Conservation (phyloP, 2,888 invertebrate species). For the Drosophila peninsularis region DNA sequence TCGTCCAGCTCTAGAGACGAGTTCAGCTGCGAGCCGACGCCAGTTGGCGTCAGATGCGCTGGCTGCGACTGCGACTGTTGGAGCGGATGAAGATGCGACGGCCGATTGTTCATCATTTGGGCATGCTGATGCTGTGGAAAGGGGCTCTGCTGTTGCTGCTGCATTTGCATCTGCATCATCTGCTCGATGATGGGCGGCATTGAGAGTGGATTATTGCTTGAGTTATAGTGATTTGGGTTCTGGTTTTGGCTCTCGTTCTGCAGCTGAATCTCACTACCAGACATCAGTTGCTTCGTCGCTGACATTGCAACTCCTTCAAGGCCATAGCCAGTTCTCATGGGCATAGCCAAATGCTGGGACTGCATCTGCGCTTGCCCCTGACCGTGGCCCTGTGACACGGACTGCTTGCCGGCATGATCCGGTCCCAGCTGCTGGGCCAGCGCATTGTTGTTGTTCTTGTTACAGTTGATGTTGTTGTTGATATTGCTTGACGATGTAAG, state of each 20-base stretch:
- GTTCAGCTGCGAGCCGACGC: conserved; percentile 56
- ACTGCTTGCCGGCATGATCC: conserved; percentile 42
- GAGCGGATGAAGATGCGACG: conserved; percentile 41
- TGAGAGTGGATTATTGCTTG: conserved; percentile 76
- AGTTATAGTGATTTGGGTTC: conserved; percentile 71
- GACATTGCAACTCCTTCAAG: conserved; percentile 51
- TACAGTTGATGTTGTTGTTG: conserved; percentile 59
- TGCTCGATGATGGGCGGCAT: conserved; percentile 78
- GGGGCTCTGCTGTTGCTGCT: conserved; percentile 39
- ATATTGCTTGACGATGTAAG: conserved; percentile 82
- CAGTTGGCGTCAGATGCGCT: conserved; percentile 31
- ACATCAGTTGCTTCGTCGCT: conserved; percentile 46
- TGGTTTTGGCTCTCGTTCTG: conserved; percentile 55
- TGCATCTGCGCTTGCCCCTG: conserved; percentile 13
- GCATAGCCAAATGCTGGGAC: conserved; percentile 44
- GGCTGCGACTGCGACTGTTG: conserved; percentile 27
- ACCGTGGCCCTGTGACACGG: conserved; percentile 27
- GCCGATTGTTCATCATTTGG: conserved; percentile 38
- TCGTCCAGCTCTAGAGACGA: conserved; percentile 77
- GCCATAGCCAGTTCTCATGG: conserved; percentile 39
- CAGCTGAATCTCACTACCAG: conserved; percentile 59
- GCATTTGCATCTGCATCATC: conserved; percentile 80
- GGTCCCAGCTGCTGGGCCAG: conserved; percentile 58
- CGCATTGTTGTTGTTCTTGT: conserved; percentile 53
- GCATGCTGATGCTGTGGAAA: conserved; percentile 55